These are phyloP conservation scores for Crotalus tigris DNA, from an alignment of 2,113 vertebrate species.

Conservation along the genomic window DNA sequence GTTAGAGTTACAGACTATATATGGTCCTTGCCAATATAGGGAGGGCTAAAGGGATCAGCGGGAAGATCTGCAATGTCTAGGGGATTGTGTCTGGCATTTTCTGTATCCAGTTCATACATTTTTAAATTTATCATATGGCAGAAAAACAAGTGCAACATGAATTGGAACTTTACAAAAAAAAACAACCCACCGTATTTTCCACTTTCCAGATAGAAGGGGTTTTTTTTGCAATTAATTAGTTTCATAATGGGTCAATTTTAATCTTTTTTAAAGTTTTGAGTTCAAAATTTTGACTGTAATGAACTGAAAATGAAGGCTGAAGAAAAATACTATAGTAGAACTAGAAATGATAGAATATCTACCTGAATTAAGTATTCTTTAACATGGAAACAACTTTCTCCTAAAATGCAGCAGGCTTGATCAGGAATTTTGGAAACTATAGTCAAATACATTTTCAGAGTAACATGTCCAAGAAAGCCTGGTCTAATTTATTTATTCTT, in stretches of 20 bases:
- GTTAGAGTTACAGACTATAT: constrained; percentile 67
- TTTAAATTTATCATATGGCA: constrained; percentile 72
- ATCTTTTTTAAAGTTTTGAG: neutral
- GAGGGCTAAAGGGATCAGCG: constrained; percentile 74
- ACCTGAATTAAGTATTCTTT: neutral
- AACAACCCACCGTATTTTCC: constrained; percentile 22
- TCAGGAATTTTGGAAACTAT: neutral
- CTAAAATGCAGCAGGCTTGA: neutral
- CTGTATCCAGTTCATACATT: constrained; percentile 71
- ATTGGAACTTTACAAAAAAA: constrained; percentile 65
- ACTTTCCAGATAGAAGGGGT: neutral
- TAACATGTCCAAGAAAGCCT: neutral
- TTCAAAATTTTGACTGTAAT: neutral
- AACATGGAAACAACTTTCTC: neutral
- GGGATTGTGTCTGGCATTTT: constrained; percentile 65
- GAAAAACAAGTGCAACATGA: constrained; percentile 68
- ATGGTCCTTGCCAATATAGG: constrained; percentile 59
- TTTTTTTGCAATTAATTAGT: constrained; percentile 3
- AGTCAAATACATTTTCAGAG: neutral
- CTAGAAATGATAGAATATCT: neutral
- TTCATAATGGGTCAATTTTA: constrained; percentile 13
- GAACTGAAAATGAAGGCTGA: neutral
- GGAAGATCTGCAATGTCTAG: constrained; percentile 69
- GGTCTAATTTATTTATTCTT: neutral
- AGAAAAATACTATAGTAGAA: neutral